Evolutionary conservation across 2,797 vertebrate species (phyloP), one percentile per base, ranked within the genome.

Genomic region (Leptoclinus maculatus): DNA sequence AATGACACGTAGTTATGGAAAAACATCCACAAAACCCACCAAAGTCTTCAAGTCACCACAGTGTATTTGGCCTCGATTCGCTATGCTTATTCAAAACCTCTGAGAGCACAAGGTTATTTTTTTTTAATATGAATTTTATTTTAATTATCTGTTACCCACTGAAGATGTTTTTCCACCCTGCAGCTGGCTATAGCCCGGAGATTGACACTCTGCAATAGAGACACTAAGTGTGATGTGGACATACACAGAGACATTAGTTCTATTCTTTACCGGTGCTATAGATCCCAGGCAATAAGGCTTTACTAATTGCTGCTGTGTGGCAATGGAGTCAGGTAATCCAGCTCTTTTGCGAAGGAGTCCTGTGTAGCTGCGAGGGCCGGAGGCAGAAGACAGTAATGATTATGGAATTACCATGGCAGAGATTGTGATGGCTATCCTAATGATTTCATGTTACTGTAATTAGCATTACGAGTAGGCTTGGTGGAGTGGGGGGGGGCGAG

Each of bases 371-470:
- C 49, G 29, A 32, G 67, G 41, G 66, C 77, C 85, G 56, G 54
- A 89, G 82, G 77, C 84, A 83, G 74, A 85, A 85, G 80, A 67
- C 66, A 38, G 77, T 89, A 87, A 91, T 91, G 85, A 91, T 89
- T 83, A 88, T 87, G 63, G 88, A 92, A 93, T 91, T 83, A 88
- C 87, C 83, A 83, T 86, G 83, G 86, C 87, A 87, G 83, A 80
- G 86, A 90, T 88, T 83, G 91, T 87, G 88, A 91, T 89, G 84
- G 87, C 86, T 81, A 85, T 77, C 85, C 86, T 91, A 94, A 92
- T 91, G 88, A 94, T 90, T 92, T 90, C 87, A 93, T 92, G 92
- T 91, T 89, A 85, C 73, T 7, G 66, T 91, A 91, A 93, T 93
- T 92, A 94, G 89, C 84, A 88, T 85, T 89, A 90, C 34, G 66